Evolutionary conservation across 1,140 invertebrate species (phyloP).

Genomic region (Aporrectodea caliginosa): DNA sequence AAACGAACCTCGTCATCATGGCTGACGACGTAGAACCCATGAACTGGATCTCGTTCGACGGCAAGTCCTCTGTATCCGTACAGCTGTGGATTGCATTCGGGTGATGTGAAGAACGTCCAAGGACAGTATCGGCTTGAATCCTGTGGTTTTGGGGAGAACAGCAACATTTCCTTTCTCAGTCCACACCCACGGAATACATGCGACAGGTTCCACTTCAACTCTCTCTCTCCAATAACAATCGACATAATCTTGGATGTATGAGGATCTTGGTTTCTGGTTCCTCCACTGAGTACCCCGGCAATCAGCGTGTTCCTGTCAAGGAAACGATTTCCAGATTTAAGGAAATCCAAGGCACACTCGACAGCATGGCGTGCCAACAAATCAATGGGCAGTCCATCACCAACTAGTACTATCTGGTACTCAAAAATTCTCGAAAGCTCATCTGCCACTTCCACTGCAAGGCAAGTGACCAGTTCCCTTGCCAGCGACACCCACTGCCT

Average conservation of each 20-base stretch:
- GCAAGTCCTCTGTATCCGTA: constrained; percentile 24
- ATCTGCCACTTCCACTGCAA: constrained; percentile 25
- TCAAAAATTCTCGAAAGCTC: constrained; percentile 32
- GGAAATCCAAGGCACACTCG: constrained; percentile 24
- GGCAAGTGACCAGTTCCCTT: constrained; percentile 25
- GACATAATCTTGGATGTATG: not conserved
- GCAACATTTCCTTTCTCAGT: constrained; percentile 20
- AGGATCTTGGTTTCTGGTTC: not conserved
- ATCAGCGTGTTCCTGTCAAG: constrained; percentile 31
- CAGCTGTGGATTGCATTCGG: not conserved
- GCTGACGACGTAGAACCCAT: not conserved
- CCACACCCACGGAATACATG: constrained; percentile 25
- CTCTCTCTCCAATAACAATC: constrained; percentile 24
- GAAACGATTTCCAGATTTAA: constrained; percentile 8
- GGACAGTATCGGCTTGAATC: not conserved
- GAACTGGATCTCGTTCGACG: constrained; percentile 18
- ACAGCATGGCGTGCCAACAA: constrained; percentile 25
- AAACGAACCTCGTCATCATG: constrained; percentile 16
- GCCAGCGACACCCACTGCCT: constrained; percentile 19
- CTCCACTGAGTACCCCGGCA: constrained; percentile 3
- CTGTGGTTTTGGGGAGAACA: constrained; percentile 9
- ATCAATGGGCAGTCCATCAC: constrained; percentile 8
- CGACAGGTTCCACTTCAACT: constrained; percentile 30
- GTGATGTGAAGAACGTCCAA: constrained; percentile 10
- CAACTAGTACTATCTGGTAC: constrained; percentile 28